These are phyloP conservation scores for Drosophila simulans DNA, from an alignment of 1,140 invertebrate species.

Conservation along the genomic window DNA sequence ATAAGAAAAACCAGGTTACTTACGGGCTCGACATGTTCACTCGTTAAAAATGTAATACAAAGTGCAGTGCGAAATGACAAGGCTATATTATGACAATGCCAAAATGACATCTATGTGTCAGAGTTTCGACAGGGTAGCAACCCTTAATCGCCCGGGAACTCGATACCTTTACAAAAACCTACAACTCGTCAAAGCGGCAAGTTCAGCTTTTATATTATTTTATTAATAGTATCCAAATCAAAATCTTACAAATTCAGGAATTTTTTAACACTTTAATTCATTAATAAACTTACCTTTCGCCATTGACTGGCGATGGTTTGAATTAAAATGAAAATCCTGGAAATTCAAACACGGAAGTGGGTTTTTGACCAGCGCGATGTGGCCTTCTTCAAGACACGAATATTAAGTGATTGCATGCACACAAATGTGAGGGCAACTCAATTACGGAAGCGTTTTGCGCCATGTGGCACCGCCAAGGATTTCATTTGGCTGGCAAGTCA, in stretches of 20 bases:
- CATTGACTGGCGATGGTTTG: too few species aligned
- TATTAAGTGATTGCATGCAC: slow-evolving; percentile 50
- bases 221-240: too few species aligned
- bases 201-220: too few species aligned
- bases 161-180: too few species aligned
- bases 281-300: too few species aligned
- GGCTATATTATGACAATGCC: too few species aligned
- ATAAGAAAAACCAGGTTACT: neutral
- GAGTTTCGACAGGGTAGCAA: too few species aligned
- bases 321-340: too few species aligned
- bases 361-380: neutral
- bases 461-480: slow-evolving; percentile 57
- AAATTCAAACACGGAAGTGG: neutral
- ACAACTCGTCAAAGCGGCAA: too few species aligned
- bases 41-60: neutral
- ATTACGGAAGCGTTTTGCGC: slow-evolving; percentile 61
- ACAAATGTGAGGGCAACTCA: slow-evolving; percentile 50
- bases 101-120: too few species aligned
- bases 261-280: too few species aligned
- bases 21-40: slow-evolving; percentile 9
- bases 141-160: slow-evolving; percentile 87
- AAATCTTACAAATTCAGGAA: too few species aligned
- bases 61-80: neutral
- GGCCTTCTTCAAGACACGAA: slow-evolving; percentile 7
- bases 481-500: slow-evolving; percentile 71